Base-by-base conservation (phyloP, 2,888 invertebrate species). In the Chrysina gloriosa region DNA sequence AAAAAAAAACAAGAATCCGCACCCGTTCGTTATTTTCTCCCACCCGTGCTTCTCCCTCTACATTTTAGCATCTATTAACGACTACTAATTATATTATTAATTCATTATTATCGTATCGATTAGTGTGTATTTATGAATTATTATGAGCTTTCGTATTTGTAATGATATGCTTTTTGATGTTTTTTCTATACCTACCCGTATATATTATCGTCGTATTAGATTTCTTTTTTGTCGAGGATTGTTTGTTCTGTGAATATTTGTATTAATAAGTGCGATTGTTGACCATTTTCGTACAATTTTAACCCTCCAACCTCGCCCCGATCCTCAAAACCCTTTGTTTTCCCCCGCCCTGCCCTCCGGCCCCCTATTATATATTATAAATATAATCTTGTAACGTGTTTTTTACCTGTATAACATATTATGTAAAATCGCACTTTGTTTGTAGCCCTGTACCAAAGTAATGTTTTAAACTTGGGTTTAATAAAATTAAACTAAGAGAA, bases 401-500 rank as follows among this genome's bases (percentile, higher is more conserved):
- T 5, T 42, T 42, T 16, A 16, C 5, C 19, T n/a, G 7, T 45
- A 21, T 7, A 19, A 45, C n/a, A 31, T 31, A 14, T 52, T 19
- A 48, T 52, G 14, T 14, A 5, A 31, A 25, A 67, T 61, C 36
- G 66, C 66, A 67, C 65, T 69, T 65, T 69, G 65, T 69, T 69
- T 65, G 65, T 69, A 69, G 61, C 65, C 56, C 63, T 65, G 64
- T 69, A 69, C 69, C 69, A 69, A 69, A 69, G 69, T 69, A 65
- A 69, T 65, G 61, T 69, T 65, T 69, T 69, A 65, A 65, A 36
- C 65, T 69, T 69, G 65, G 69, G 69, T 69, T 69, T 69, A 69
- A 69, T 65, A 61, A 69, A 69, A 69, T 63, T 63, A 52, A 54
- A 63, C 56, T 54, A 68, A 54, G 48, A 68, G 23, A 25, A 63